Base-by-base conservation (phyloP, 2,113 vertebrate genomes). In the Pterocles burchelli region DNA sequence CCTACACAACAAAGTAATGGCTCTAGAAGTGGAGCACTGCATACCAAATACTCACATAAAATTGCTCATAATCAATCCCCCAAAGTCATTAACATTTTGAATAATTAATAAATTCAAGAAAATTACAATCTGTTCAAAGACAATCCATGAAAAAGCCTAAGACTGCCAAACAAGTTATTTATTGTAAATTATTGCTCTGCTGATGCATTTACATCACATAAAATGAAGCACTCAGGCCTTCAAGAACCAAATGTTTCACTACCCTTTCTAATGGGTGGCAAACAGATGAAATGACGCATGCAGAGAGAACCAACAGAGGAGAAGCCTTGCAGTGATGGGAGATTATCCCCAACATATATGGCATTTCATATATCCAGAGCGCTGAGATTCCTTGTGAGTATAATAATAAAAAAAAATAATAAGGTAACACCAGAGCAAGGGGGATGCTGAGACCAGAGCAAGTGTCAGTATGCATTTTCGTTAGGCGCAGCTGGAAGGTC, bases 31-130 rank as follows among this genome's bases (percentile, higher is more conserved):
- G 57, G 43, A 86, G 65, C 67, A 59, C 33, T 66, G 63, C 62
- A 80, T 88, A 84, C 10, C 38, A 94, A 91, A 91, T 72, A 76
- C 36, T 88, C 46, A 51, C 51, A 88, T 65, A 59, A 91, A 90
- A 81, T 83, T 67, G 43, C 52, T 88, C 29, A 62, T 74, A 91
- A 90, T 90, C 51, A 67, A 77, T 86, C 55, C 77, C n/a, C 36
- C 57, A 62, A 81, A 90, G 84, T 88, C 76, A 88, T 95, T 93
- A 93, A 77, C 74, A 90, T 93, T 96, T 63, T 96, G 75, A 96
- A 96, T 94, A 96, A 94, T 93, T 94, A 90, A 92, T 93, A 93
- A 36, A 71, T 63, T 85, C 75, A 86, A 84, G 78, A 94, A 93
- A 94, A 92, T 77, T 52, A 55, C 93, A 86, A 76, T 91, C 82